Evolutionary conservation across 2,888 invertebrate species (phyloP), one percentile per base, ranked within the genome.

Genomic region (Antheraea assamensis): DNA sequence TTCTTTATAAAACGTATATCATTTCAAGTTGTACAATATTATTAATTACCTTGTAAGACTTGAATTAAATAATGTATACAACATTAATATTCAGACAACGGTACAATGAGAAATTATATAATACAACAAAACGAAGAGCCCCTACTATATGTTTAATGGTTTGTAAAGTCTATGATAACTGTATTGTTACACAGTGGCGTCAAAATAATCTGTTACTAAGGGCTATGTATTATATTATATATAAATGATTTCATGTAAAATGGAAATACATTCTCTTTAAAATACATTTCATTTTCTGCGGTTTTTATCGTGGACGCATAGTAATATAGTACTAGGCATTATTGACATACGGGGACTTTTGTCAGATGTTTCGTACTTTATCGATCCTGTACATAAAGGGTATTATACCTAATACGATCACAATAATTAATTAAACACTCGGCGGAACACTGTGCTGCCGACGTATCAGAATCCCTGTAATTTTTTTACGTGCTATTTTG

Each of bases 81-180:
- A 31, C 31, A 68, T 68, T 68, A 68, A 35, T 68, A 24, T 68
- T 30, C 31, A 35, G 31, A 35, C 21, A 31, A 68, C 55, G 55
- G 19, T 55, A 55, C 55, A 55, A n/a, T 55, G 55, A 52, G 49
- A 55, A 68, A 21, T 68, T 68, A 4, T 35, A 21, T 31, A 19
- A 61, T 61, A 68, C 64, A 35, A 30, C 66, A 68, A 8, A 68
- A 68, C 10, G 31, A 31, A 21, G 31, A 68, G n/a, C 19, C 66
- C 19, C 13, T 35, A 21, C n/a, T n/a, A 35, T 35, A 10, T n/a
- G 68, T 35, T 35, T 35, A 68, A 68, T 35, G 68, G 68, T 21
- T 35, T 68, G 68, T 31, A 68, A 68, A 68, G 68, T 19, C 61
- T 35, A n/a, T 35, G 68, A 68, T 68, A 68, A 68, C n/a, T 35